Percentiles rank a stretch among this genome's conserved stretches.
These are phyloP conservation scores for Euphydryas editha DNA, from an alignment of 2,888 invertebrate species.

Conservation along the genomic window DNA sequence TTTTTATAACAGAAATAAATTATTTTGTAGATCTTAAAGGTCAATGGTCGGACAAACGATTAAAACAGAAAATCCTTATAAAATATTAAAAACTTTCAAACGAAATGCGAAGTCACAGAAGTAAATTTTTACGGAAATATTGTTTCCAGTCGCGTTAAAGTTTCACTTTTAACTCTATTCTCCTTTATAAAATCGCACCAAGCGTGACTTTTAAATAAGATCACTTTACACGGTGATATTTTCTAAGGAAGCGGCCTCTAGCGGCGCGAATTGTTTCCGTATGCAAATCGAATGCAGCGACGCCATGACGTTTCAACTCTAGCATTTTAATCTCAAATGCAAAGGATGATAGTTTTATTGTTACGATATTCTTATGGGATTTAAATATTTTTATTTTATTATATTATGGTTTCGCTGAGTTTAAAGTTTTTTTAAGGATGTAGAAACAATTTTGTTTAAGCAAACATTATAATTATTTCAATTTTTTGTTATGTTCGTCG, in stretches of 20 bases:
- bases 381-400: background rate
- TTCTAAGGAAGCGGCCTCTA: conserved; percentile 54
- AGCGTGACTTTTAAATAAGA: conserved; percentile 73
- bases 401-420: no score
- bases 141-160: conserved; percentile 39
- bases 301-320: conserved; percentile 27
- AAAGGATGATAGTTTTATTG: conserved; percentile 33
- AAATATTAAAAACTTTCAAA: conserved; percentile 16
- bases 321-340: conserved; percentile 16
- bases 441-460: no score
- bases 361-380: conserved; percentile 15
- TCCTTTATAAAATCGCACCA: conserved; percentile 57
- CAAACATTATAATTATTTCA: no score
- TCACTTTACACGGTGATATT: conserved; percentile 51
- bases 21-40: background rate
- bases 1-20: no score
- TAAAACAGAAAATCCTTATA: background rate
- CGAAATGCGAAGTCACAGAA: conserved; percentile 10
- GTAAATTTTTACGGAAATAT: conserved; percentile 25
- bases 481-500: no score
- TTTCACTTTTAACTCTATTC: conserved; percentile 42
- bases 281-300: conserved; percentile 39
- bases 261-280: conserved; percentile 35
- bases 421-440: no score
- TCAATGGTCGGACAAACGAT: background rate